A percentile compares a stretch with the other conserved stretches of the same genome.
Conservation (phyloP, 2,888 invertebrate genomes). For the Rotaria sp. region DNA sequence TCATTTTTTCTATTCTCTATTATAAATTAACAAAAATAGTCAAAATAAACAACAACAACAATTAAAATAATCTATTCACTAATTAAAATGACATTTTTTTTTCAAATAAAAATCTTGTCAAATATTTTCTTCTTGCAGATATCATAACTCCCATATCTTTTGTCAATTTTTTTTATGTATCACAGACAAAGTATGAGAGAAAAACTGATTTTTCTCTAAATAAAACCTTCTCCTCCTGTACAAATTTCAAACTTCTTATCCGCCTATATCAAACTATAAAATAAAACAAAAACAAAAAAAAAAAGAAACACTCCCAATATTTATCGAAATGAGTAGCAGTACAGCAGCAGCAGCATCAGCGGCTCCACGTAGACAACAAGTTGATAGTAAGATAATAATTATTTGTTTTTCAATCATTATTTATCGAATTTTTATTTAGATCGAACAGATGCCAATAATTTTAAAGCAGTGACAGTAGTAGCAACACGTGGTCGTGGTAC, state of each 20-base stretch:
- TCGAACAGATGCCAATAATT: conserved; percentile 20
- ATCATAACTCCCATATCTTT: not conserved
- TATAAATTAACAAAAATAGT: no score
- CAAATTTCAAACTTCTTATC: not conserved
- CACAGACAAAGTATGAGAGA: not conserved
- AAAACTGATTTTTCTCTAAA: not conserved
- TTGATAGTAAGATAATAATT: conserved; percentile 2
- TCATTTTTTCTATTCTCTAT: not conserved
- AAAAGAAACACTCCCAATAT: no score
- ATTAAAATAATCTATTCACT: no score
- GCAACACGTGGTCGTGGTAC: conserved; percentile 62
- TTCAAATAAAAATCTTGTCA: not conserved
- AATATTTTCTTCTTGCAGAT: not conserved
- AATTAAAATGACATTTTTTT: no score
- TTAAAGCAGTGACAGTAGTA: conserved; percentile 33
- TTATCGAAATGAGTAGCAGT: not conserved
- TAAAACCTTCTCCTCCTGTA: not conserved
- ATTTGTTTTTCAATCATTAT: not conserved
- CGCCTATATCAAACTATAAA: not conserved
- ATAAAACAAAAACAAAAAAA: not conserved
- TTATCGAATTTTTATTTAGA: not conserved
- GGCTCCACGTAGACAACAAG: not conserved
- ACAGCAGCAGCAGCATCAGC: not conserved
- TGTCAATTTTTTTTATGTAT: not conserved
- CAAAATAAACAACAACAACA: no score